These are phyloP conservation scores for Salvelinus sp. DNA, from an alignment of 2,113 vertebrate genomes.

Conservation along the genomic window DNA sequence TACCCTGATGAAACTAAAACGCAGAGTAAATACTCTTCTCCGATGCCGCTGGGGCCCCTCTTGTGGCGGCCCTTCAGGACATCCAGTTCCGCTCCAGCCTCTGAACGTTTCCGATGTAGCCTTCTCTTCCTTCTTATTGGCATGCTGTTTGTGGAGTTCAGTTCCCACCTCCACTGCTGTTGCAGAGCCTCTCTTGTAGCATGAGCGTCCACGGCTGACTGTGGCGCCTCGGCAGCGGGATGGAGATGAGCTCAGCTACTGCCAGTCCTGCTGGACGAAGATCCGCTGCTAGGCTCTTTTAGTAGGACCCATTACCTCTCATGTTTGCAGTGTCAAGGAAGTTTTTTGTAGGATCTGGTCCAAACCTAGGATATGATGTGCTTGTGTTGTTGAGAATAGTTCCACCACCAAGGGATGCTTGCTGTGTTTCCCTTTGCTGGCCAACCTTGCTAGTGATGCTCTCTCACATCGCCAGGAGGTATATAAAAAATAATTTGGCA, in stretches of 20 bases:
- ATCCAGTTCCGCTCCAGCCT: conserved; percentile 65
- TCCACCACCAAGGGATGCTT: neutral
- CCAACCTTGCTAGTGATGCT: conserved; percentile 32
- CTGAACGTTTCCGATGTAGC: conserved; percentile 80
- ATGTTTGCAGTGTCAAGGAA: conserved; percentile 45
- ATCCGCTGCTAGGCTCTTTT: conserved; percentile 72
- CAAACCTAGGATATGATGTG: neutral
- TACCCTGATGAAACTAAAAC: too few relatives aligned
- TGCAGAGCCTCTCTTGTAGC: conserved; percentile 35
- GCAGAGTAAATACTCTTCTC: conserved; percentile 63
- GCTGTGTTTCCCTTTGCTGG: conserved; percentile 18
- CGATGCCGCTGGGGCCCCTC: conserved; percentile 61
- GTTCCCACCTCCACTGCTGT: conserved; percentile 52
- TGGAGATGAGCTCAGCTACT: conserved; percentile 71
- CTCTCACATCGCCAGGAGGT: conserved; percentile 36
- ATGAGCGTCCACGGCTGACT: conserved; percentile 57
- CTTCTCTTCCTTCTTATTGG: conserved; percentile 76
- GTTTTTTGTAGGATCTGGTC: neutral
- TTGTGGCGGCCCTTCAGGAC: conserved; percentile 59
- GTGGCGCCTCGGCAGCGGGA: conserved; percentile 66
- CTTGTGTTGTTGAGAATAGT: conserved; percentile 9
- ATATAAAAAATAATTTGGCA: conserved; percentile 74
- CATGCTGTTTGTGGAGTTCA: conserved; percentile 70
- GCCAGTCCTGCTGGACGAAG: conserved; percentile 61
- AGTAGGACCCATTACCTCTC: conserved; percentile 70